Evolutionary conservation across 2,113 vertebrate genomes (phyloP), one percentile per base, ranked within the genome.

Genomic region (Microcebus lehilahytsara): DNA sequence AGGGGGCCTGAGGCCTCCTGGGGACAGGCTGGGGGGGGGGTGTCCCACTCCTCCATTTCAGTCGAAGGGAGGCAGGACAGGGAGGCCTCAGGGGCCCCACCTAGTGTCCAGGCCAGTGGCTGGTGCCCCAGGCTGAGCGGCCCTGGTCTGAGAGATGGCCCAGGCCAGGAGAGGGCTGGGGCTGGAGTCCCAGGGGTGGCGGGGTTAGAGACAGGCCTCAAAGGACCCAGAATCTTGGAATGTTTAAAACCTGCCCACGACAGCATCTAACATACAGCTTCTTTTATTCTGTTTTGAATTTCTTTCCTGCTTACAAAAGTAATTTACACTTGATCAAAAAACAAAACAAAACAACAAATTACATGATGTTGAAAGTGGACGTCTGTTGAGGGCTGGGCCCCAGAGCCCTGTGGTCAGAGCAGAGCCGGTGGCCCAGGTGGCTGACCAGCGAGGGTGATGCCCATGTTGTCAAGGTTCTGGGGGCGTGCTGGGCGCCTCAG

Each of bases 241-340:
- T 53, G 81, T 46, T 64, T 51, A 91, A 32, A 67, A 32, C 40
- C 80, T 64, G 42, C n/a, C 58, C 34, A 46, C 46, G 42, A 42
- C 27, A 19, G 56, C 40, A 72, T 69, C 81, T 74, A 78, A 53
- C 58, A 49, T 32, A 79, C 13, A 77, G 46, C 13, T 93, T 80
- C 42, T 91, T 97, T 96, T 91, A 86, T 96, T 93, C 67, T 96
- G n/a, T 83, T 91, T 71, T 71, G 12, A 72, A 4, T 81, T 85
- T 79, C 37, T 34, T 71, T 78, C 7, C 71, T 95, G 58, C 67
- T 98, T 95, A 95, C 56, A 96, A 97, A 97, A 97, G 94, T 95
- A 95, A 95, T 60, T 79, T 95, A 60, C 14, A 3, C 27, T 81
- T 81, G 23, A 94, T 85, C 20, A 69, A 74, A 72, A 78, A 67